These are phyloP conservation scores for Eristalinus aeneus DNA, from an alignment of 2,888 invertebrate species.

Conservation along the genomic window DNA sequence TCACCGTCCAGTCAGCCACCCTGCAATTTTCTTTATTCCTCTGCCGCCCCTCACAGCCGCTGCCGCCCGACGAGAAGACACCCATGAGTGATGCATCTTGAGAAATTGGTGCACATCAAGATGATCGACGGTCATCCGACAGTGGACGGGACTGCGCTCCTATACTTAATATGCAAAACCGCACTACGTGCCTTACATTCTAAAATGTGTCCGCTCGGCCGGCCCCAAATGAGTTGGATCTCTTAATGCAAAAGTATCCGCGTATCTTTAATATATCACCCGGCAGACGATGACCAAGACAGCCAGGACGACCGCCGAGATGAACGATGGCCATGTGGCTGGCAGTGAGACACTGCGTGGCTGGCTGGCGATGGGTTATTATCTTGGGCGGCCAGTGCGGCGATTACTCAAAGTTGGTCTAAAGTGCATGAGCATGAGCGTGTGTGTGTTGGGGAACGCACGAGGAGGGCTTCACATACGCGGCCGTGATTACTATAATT, in stretches of 20 bases:
- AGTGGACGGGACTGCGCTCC: not conserved
- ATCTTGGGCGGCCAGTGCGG: conserved; percentile 68
- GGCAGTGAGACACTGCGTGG: not conserved
- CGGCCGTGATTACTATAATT: conserved; percentile 65
- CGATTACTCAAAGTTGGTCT: conserved; percentile 65
- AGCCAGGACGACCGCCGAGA: not conserved
- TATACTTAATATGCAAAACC: conserved; percentile 70
- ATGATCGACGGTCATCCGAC: conserved; percentile 65
- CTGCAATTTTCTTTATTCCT: conserved; percentile 44
- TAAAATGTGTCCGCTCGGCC: conserved; percentile 57
- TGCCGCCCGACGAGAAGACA: not conserved
- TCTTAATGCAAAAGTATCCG: conserved; percentile 60
- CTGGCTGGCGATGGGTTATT: conserved; percentile 52
- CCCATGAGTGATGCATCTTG: conserved; percentile 65
- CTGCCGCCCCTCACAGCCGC: not conserved
- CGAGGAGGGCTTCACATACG: conserved; percentile 44
- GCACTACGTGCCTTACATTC: conserved; percentile 66
- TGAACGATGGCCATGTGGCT: not conserved
- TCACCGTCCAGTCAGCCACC: conserved; percentile 4
- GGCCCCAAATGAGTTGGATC: conserved; percentile 63
- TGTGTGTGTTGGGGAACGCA: conserved; percentile 3
- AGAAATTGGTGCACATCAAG: conserved; percentile 71
- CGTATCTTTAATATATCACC: conserved; percentile 70
- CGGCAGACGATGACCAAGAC: conserved; percentile 22
- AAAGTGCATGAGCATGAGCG: conserved; percentile 58